A percentile compares a stretch with the other conserved stretches of the same genome.
These are phyloP conservation scores for Trichonephila clavipes DNA, from an alignment of 1,140 invertebrate species.

Conservation along the genomic window DNA sequence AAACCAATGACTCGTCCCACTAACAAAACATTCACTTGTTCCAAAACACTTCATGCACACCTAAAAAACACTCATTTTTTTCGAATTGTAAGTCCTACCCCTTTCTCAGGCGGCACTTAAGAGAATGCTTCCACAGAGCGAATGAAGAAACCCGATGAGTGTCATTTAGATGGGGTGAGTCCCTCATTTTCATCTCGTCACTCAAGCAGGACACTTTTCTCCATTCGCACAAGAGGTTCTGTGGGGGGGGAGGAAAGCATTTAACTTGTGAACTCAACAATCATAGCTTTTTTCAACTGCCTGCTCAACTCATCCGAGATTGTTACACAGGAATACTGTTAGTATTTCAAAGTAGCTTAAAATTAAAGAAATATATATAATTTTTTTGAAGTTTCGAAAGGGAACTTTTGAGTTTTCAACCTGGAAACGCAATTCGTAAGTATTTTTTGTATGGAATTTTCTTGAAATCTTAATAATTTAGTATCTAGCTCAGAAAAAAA, in stretches of 20 bases:
- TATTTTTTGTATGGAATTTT: too few species aligned
- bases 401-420: too few species aligned
- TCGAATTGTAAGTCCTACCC: neutral
- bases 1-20: neutral
- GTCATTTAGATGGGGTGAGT: slow-evolving; percentile 12
- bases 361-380: too few species aligned
- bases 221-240: neutral
- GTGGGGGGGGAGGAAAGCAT: neutral
- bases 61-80: neutral
- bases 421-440: too few species aligned
- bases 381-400: too few species aligned
- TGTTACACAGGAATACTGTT: too few species aligned
- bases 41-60: neutral
- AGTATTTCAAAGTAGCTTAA: too few species aligned
- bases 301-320: too few species aligned
- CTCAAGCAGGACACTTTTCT: neutral
- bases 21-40: slow-evolving; percentile 2
- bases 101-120: neutral
- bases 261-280: neutral
- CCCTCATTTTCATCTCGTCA: slow-evolving; percentile 3
- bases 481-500: too few species aligned
- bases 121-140: neutral
- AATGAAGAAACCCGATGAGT: neutral
- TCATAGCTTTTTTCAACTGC: neutral
- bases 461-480: too few species aligned